phyloP scores from a whole-genome alignment of 2,797 vertebrate genomes.

The Prionace glauca region DNA sequence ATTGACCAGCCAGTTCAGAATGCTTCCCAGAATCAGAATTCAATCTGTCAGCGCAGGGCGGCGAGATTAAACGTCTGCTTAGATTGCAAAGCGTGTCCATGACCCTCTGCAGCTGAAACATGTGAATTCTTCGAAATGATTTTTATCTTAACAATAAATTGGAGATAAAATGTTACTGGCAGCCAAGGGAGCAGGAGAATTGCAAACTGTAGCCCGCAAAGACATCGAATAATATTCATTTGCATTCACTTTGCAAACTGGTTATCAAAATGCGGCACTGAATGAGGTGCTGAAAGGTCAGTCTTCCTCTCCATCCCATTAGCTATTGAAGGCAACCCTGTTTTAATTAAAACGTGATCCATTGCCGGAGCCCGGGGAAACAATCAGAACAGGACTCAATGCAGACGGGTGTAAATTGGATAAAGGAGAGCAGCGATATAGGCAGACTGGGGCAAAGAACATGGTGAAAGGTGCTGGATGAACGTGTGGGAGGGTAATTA shows the following conservation, averaged over 20 bases:
- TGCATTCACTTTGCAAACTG: neutral
- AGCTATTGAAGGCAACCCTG: constrained; percentile 2
- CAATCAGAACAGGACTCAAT: neutral
- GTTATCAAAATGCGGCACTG: neutral
- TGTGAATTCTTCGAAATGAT: neutral
- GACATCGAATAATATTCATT: neutral
- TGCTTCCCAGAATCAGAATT: neutral
- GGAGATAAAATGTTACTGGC: neutral
- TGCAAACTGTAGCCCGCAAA: neutral
- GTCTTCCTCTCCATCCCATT: neutral
- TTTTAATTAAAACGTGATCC: constrained; percentile 28
- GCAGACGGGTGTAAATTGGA: neutral
- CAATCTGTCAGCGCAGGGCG: neutral
- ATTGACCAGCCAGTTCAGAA: neutral
- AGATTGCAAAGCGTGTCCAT: neutral
- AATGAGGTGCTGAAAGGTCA: neutral
- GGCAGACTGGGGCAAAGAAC: neutral
- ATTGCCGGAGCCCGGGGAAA: neutral
- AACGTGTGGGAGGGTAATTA: neutral
- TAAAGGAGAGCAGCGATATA: neutral
- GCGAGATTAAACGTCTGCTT: neutral
- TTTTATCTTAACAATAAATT: neutral
- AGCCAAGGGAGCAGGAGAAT: neutral
- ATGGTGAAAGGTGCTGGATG: neutral
- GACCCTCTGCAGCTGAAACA: neutral